These are phyloP conservation scores for Turritopsis rubra DNA, from an alignment of 30 jellyfish, hydroid and myxozoan genomes.

Conservation along the genomic window DNA sequence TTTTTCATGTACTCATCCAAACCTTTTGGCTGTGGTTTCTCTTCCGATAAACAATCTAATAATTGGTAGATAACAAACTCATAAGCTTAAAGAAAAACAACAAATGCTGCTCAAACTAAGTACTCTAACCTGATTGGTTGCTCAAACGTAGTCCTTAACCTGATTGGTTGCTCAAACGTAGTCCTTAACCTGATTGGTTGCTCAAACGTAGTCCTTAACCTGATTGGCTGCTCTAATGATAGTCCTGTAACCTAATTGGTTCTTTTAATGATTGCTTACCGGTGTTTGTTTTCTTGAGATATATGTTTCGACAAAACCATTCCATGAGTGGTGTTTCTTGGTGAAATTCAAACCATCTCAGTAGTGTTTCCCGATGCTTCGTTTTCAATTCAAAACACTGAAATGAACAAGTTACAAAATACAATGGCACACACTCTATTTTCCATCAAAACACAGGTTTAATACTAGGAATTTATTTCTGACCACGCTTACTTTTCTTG, in stretches of 20 bases:
- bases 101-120: too few species aligned
- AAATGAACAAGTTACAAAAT: neutral
- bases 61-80: too few species aligned
- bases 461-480: neutral
- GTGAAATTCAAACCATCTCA: constrained; percentile 2
- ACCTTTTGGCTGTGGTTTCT: neutral
- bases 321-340: neutral
- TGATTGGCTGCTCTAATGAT: neutral
- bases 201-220: too few species aligned
- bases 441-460: neutral
- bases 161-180: too few species aligned
- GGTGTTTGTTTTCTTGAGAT: neutral
- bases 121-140: too few species aligned
- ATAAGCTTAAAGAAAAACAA: too few species aligned
- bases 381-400: neutral
- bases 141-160: too few species aligned
- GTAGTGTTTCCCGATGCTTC: neutral
- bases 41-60: neutral
- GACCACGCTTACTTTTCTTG: neutral
- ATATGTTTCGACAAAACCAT: constrained; percentile 13
- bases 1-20: neutral
- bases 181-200: neutral
- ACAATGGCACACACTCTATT: too few species aligned
- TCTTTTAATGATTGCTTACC: neutral
- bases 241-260: neutral